These are phyloP conservation scores for Megastigmus dorsalis DNA, from an alignment of 2,888 invertebrate species.

Conservation along the genomic window DNA sequence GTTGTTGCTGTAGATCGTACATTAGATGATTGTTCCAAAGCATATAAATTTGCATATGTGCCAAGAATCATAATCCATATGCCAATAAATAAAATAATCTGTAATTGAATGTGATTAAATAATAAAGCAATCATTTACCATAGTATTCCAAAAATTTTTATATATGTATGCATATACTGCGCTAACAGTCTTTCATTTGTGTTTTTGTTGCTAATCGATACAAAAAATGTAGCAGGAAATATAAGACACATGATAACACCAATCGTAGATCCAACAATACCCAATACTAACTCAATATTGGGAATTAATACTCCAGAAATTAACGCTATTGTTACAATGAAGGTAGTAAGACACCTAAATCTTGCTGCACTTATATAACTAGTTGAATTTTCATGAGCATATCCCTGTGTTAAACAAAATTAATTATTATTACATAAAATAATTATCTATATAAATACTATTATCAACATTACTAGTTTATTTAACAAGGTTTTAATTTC, in stretches of 20 bases:
- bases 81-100: slow-evolving; percentile 87
- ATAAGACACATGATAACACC: slow-evolving; percentile 95
- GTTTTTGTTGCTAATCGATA: slow-evolving; percentile 87
- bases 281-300: slow-evolving; percentile 94
- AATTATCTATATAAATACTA: too few relatives aligned
- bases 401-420: slow-evolving; percentile 76
- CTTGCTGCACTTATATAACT: slow-evolving; percentile 88
- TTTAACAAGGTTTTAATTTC: too few relatives aligned
- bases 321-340: slow-evolving; percentile 85
- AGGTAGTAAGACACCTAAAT: slow-evolving; percentile 88
- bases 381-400: slow-evolving; percentile 80
- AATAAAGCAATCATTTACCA: slow-evolving; percentile 23
- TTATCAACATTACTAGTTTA: too few relatives aligned
- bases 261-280: slow-evolving; percentile 95
- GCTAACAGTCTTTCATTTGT: slow-evolving; percentile 89
- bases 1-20: slow-evolving; percentile 63
- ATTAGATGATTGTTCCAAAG: slow-evolving; percentile 79
- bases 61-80: slow-evolving; percentile 92
- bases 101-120: slow-evolving; percentile 44
- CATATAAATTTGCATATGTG: slow-evolving; percentile 90
- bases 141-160: too few relatives aligned
- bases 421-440: background rate
- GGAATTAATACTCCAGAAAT: slow-evolving; percentile 91
- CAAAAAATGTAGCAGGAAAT: slow-evolving; percentile 93
- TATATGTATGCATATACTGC: too few relatives aligned